A percentile compares a stretch with the other conserved stretches of the same genome.
Evolutionary conservation across 2,888 invertebrate species (phyloP).

Genomic region (Parelbella ahira): DNA sequence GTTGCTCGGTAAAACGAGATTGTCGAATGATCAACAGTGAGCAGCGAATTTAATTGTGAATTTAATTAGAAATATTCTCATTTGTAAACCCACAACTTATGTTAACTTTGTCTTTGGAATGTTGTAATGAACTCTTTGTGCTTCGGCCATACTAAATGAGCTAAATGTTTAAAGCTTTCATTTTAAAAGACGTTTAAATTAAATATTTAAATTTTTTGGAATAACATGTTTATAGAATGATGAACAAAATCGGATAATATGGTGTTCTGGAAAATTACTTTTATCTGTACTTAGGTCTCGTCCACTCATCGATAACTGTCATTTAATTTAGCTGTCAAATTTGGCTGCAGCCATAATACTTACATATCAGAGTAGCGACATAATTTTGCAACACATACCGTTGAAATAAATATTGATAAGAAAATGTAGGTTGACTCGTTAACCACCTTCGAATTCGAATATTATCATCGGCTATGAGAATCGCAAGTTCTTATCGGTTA

Average conservation of each 20-base stretch:
- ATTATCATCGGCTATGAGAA: conserved; percentile 62
- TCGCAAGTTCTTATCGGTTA: conserved; percentile 67
- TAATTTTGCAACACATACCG: conserved; percentile 55
- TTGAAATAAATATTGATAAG: conserved; percentile 72
- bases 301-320: no score
- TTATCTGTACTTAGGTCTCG: no score
- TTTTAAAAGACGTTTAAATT: no score
- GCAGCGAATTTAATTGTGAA: conserved; percentile 28
- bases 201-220: no score
- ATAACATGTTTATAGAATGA: no score
- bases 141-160: neutral
- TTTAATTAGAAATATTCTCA: conserved; percentile 29
- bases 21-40: conserved; percentile 33
- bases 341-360: conserved; percentile 11
- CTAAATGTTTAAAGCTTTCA: no score
- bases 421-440: conserved; percentile 71
- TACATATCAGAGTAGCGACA: conserved; percentile 29
- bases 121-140: neutral
- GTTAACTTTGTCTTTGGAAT: conserved; percentile 9
- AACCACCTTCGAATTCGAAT: conserved; percentile 64
- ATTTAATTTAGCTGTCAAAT: conserved; percentile 1
- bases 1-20: conserved; percentile 39
- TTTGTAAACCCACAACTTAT: conserved; percentile 6
- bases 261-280: no score
- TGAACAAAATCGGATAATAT: no score